phyloP scores from a whole-genome alignment of 2,888 invertebrate species.

The Erynnis tages region DNA sequence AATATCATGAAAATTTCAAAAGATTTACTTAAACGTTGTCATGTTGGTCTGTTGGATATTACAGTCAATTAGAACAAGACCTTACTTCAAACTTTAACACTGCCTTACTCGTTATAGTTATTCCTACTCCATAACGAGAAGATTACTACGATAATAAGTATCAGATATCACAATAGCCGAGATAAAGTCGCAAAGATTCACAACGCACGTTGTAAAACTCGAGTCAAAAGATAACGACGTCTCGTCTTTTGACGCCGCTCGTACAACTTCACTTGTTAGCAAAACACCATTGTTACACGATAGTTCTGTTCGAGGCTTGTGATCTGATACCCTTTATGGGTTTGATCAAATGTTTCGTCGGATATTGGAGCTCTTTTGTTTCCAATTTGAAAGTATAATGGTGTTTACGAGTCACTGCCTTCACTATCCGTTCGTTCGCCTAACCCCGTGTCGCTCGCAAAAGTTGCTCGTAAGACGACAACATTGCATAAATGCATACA shows the following conservation, averaged over 20 bases:
- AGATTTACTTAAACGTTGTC: too few species aligned
- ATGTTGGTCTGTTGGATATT: too few species aligned
- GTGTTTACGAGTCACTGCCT: too few species aligned
- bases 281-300: slow-evolving; percentile 22
- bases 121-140: too few species aligned
- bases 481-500: too few species aligned
- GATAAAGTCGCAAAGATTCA: neutral
- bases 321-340: slow-evolving; percentile 27
- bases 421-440: too few species aligned
- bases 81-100: too few species aligned
- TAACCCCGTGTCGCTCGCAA: too few species aligned
- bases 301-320: slow-evolving; percentile 30
- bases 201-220: neutral
- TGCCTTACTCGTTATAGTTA: too few species aligned
- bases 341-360: slow-evolving; percentile 13
- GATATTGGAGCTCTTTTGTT: neutral
- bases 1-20: too few species aligned
- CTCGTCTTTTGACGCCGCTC: slow-evolving; percentile 31
- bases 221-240: slow-evolving; percentile 1
- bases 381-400: neutral
- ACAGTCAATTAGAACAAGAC: too few species aligned
- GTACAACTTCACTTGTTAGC: slow-evolving; percentile 41
- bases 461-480: too few species aligned
- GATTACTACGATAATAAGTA: neutral
- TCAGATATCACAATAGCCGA: neutral